Base-by-base conservation (phyloP, 2,888 invertebrate species). In the Trissolcus brochymenae region DNA sequence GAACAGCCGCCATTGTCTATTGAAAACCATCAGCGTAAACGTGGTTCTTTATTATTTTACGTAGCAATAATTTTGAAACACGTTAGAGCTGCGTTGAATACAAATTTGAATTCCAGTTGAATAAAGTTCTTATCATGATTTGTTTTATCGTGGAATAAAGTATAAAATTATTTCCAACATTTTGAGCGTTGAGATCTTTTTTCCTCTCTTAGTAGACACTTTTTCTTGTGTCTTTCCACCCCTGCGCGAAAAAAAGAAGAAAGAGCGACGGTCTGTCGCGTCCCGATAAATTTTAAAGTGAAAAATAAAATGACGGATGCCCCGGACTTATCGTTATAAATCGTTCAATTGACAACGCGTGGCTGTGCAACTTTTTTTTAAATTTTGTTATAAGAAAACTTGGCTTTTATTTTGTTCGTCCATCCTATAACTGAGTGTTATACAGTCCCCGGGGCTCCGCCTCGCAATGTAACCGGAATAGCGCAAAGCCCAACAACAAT, bases 381-480 rank as follows among this genome's bases (percentile, higher is more conserved):
- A 19, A 46, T 46, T 46, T 82, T 81, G 68, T 81, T 84, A 79
- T 61, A 76, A 81, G 78, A 77, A 81, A 46, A 46, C 6, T 16
- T 79, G 21, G 81, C 80, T 43, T 79, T 82, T 81, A 53, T 81
- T 80, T 86, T 82, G 46, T 90, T 82, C 82, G 89, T 90, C 90
- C 85, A 89, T 90, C 88, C 90, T 90, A 90, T 90, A 90, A 89
- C 86, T 88, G 87, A 89, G 88, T 90, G 91, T 89, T 88, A 85
- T 86, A 88, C 88, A 98, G 98, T 97, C 92, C 98, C 98, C 88
- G 96, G 96, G 91, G 97, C 97, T 87, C 96, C 98, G 86, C 98
- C 98, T 87, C 94, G 94, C 92, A 96, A 97, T 92, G 96, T 98
- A 90, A 94, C 93, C 84, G 97, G 96, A 82, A 93, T 93, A 90